Evolutionary conservation across 1,140 invertebrate genomes (phyloP), one percentile per base, ranked within the genome.

Genomic region (Calosoma granatense): DNA sequence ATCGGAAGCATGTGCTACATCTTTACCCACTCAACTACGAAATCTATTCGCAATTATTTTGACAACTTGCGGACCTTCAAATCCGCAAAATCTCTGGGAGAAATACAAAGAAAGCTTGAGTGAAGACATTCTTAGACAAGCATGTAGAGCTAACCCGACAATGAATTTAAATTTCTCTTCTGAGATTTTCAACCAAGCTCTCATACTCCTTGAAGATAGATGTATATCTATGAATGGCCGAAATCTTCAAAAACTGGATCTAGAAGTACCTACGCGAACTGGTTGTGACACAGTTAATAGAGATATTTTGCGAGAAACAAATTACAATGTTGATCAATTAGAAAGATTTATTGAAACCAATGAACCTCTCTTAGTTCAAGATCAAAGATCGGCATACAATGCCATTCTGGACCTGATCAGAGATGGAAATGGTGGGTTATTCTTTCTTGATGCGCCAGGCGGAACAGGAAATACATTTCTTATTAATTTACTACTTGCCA

Each of bases 41-140:
- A 22, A 60, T 59, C 56, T 67, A 61, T 72, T 74, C 64, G 64
- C 65, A 36, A 69, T 70, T 53, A 69, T 72, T 55, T 64, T 68
- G 21, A 58, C 60, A 57, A 65, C 60, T 55, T 67, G 67, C 60
- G 63, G 57, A 57, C 63, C 65, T 11, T 52, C 17, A 17, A n/a
- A n/a, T n/a, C n/a, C n/a, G n/a, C n/a, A 52, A 54, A 22, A 61
- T 55, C 51, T 74, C 26, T 70, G 66, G 65, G 54, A 66, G 56
- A 67, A 72, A 65, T 68, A 68, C 59, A 68, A 70, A 62, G 60
- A 67, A 20, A 39, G 57, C 54, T 58, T 67, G 57, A 58, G 43
- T 57, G 67, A 72, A 63, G 67, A 72, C 55, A 66, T 70, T 52
- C 55, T 65, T 12, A 55, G 62, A 62, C 59, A 47, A 23, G 4